Evolutionary conservation across 1,140 invertebrate genomes (phyloP).

Genomic region (Rhyacophila brunnea): DNA sequence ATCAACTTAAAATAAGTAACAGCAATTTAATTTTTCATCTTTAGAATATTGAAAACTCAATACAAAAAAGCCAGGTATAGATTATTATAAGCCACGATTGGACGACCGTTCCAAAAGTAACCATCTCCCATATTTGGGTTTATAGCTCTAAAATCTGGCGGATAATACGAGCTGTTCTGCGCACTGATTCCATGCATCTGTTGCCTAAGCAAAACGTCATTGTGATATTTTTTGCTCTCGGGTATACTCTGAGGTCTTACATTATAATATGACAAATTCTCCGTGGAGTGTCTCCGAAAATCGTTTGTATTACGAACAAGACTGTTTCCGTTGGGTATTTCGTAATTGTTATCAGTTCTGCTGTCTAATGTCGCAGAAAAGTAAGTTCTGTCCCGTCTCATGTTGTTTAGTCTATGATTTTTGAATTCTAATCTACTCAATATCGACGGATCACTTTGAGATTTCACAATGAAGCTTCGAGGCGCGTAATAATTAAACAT

Average conservation of each 20-base stretch:
- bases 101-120: conserved; percentile 25
- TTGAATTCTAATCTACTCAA: neutral
- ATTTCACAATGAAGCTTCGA: conserved; percentile 23
- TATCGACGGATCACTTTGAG: conserved; percentile 29
- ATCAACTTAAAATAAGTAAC: too few relatives aligned
- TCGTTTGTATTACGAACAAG: neutral
- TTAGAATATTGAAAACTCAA: conserved; percentile 29
- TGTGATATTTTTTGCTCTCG: neutral
- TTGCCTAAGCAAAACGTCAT: conserved; percentile 29
- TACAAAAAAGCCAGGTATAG: conserved; percentile 55
- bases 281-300: conserved; percentile 21
- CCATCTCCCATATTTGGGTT: conserved; percentile 19
- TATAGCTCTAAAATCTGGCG: conserved; percentile 37
- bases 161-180: conserved; percentile 40
- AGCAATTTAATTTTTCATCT: too few relatives aligned
- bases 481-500: conserved; percentile 27
- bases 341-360: conserved; percentile 13
- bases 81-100: conserved; percentile 44
- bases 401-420: neutral
- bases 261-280: conserved; percentile 15
- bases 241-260: conserved; percentile 8
- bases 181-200: conserved; percentile 22
- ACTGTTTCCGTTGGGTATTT: conserved; percentile 14
- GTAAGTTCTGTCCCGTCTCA: neutral
- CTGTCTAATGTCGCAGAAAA: conserved; percentile 10